Percentiles rank a stretch among this genome's conserved stretches.
Evolutionary conservation across 2,888 invertebrate species (phyloP).

Genomic region (Noctua fimbriata): DNA sequence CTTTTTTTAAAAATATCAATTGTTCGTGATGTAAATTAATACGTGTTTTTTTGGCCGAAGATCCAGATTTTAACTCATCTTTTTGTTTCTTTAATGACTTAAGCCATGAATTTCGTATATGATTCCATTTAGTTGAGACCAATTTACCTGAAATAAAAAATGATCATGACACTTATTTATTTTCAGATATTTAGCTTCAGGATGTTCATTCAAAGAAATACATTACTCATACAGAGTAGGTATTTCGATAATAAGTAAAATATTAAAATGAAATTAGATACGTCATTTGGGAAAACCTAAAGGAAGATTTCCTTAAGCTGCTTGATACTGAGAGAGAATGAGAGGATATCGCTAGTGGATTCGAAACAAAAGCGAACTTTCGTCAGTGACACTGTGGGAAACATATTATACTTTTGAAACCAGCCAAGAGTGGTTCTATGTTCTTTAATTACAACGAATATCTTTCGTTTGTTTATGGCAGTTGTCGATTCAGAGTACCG

Average conservation of each 20-base stretch:
- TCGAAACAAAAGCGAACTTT: constrained; percentile 29
- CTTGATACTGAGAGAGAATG: constrained; percentile 39
- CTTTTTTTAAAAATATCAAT: too few species aligned
- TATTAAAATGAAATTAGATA: constrained; percentile 44
- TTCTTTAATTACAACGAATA: constrained; percentile 23
- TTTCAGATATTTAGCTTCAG: constrained; percentile 53
- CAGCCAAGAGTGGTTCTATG: constrained; percentile 35
- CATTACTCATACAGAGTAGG: constrained; percentile 48
- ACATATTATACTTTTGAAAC: constrained; percentile 40
- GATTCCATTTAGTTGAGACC: too few species aligned
- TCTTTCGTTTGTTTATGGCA: constrained; percentile 57
- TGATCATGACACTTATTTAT: too few species aligned
- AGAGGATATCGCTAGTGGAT: constrained; percentile 10
- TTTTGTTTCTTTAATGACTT: too few species aligned
- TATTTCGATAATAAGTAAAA: constrained; percentile 38
- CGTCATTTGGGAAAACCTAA: constrained; percentile 46
- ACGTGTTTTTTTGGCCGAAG: too few species aligned
- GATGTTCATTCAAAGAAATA: constrained; percentile 52
- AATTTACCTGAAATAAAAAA: too few species aligned
- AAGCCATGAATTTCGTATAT: too few species aligned
- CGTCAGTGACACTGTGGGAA: constrained; percentile 18
- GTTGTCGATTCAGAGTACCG: constrained; percentile 62
- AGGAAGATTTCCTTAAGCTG: constrained; percentile 39
- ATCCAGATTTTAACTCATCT: too few species aligned
- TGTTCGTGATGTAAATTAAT: too few species aligned